Evolutionary conservation across 1,140 invertebrate genomes (phyloP).

Genomic region (Drosophila pseudoobscura): DNA sequence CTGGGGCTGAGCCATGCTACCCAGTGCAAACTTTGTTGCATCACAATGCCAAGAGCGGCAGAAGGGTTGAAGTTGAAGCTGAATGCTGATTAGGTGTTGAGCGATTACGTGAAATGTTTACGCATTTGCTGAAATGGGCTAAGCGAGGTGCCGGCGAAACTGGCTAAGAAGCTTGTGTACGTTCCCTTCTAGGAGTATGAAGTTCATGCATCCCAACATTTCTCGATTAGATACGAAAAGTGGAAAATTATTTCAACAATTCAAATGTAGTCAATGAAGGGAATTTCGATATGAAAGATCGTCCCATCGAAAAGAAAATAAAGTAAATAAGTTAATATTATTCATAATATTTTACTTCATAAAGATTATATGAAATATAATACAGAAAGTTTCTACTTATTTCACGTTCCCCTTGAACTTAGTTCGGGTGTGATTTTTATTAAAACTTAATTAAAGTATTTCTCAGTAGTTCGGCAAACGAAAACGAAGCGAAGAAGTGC

Average conservation of each 20-base stretch:
- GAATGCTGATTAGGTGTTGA: slow-evolving; percentile 75
- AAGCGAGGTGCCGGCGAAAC: slow-evolving; percentile 22
- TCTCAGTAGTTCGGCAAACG: slow-evolving; percentile 46
- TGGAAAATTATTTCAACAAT: too few species aligned
- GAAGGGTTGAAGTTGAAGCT: slow-evolving; percentile 42
- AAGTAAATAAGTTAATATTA: background rate
- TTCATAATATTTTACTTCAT: too few species aligned
- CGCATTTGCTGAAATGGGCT: slow-evolving; percentile 63
- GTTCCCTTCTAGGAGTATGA: slow-evolving; percentile 22
- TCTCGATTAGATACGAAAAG: slow-evolving; percentile 2
- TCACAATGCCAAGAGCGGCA: slow-evolving; percentile 42
- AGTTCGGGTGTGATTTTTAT: slow-evolving; percentile 28
- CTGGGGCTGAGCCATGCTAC: slow-evolving; percentile 2
- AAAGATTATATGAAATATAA: background rate
- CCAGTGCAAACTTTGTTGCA: slow-evolving; percentile 49
- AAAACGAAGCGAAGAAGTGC: slow-evolving; percentile 14
- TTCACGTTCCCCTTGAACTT: background rate
- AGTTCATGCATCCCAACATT: background rate
- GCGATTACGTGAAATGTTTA: slow-evolving; percentile 76
- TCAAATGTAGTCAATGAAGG: background rate
- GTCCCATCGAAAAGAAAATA: background rate
- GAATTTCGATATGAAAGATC: slow-evolving; percentile 1
- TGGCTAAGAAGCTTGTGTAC: slow-evolving; percentile 30
- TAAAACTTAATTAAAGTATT: slow-evolving; percentile 77
- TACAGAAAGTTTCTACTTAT: background rate